These are phyloP conservation scores for Drosophila buzzatii DNA, from an alignment of 2,888 invertebrate genomes.

Conservation along the genomic window DNA sequence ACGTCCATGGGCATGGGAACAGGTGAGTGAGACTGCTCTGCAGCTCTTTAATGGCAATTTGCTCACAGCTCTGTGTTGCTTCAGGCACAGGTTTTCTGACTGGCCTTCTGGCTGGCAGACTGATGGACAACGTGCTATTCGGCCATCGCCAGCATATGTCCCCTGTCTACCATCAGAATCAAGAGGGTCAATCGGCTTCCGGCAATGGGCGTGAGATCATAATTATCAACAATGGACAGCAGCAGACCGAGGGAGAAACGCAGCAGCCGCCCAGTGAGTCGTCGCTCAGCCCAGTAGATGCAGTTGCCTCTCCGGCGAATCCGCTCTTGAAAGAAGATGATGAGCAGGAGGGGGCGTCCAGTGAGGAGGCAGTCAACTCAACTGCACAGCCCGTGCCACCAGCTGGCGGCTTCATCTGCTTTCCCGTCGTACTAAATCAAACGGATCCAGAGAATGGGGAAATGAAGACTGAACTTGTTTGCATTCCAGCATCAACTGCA, in stretches of 20 bases:
- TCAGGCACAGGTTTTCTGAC: constrained; percentile 61
- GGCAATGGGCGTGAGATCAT: constrained; percentile 59
- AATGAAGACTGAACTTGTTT: constrained; percentile 68
- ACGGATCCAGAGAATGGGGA: constrained; percentile 74
- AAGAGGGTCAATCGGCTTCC: constrained; percentile 22
- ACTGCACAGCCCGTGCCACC: constrained; percentile 40
- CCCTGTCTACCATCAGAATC: constrained; percentile 59
- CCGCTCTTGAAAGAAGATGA: constrained; percentile 49
- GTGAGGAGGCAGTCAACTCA: constrained; percentile 30
- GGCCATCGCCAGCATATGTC: constrained; percentile 55
- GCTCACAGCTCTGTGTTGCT: background rate
- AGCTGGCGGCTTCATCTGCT: constrained; percentile 78
- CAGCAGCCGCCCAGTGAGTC: constrained; percentile 31
- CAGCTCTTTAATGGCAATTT: background rate
- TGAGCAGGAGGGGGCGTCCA: constrained; percentile 12
- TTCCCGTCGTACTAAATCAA: constrained; percentile 81
- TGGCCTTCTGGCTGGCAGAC: constrained; percentile 71
- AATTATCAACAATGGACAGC: constrained; percentile 64
- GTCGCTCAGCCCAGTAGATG: constrained; percentile 32
- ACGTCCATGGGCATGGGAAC: constrained; percentile 53
- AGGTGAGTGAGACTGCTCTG: constrained; percentile 59
- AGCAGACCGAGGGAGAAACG: constrained; percentile 1
- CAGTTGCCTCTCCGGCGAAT: constrained; percentile 41
- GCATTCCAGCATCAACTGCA: constrained; percentile 79
- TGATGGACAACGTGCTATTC: constrained; percentile 62